Conservation (phyloP, 2,113 vertebrate genomes). For the Chaenocephalus aceratus region DNA sequence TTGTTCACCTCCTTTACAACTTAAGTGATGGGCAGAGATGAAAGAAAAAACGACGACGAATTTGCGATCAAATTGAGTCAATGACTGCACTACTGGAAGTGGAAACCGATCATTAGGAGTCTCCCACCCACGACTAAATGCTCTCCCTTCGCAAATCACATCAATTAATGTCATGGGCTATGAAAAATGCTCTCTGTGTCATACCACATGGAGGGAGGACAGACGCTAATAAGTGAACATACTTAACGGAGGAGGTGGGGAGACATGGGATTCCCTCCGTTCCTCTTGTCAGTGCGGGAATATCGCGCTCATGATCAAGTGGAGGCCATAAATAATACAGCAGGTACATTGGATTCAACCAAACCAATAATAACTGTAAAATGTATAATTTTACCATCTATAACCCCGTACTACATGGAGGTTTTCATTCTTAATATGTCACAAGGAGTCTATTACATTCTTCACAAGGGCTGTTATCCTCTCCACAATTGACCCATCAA, state of each 20-base stretch:
- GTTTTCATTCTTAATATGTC: conserved; percentile 26
- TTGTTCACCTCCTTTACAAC: conserved; percentile 57
- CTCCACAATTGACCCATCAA: conserved; percentile 56
- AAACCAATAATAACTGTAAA: conserved; percentile 26
- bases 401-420: not conserved
- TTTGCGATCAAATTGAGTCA: conserved; percentile 82
- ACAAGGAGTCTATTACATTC: conserved; percentile 15
- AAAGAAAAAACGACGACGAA: conserved; percentile 81
- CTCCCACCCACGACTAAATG: conserved; percentile 84
- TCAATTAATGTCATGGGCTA: conserved; percentile 85
- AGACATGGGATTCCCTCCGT: conserved; percentile 75
- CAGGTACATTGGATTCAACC: conserved; percentile 54
- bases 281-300: conserved; percentile 54
- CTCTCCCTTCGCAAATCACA: conserved; percentile 84
- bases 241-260: conserved; percentile 80
- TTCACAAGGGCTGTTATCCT: conserved; percentile 42
- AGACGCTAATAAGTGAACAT: conserved; percentile 80
- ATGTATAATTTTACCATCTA: conserved; percentile 9
- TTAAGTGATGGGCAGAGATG: conserved; percentile 75
- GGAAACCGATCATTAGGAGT: conserved; percentile 86
- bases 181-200: conserved; percentile 83
- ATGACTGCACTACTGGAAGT: conserved; percentile 83
- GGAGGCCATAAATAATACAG: conserved; percentile 45
- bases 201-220: conserved; percentile 80
- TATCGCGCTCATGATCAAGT: conserved; percentile 38